A percentile compares a stretch with the other conserved stretches of the same genome.
These are phyloP conservation scores for Platycnemis pennipes DNA, from an alignment of 2,888 invertebrate genomes.

Conservation along the genomic window DNA sequence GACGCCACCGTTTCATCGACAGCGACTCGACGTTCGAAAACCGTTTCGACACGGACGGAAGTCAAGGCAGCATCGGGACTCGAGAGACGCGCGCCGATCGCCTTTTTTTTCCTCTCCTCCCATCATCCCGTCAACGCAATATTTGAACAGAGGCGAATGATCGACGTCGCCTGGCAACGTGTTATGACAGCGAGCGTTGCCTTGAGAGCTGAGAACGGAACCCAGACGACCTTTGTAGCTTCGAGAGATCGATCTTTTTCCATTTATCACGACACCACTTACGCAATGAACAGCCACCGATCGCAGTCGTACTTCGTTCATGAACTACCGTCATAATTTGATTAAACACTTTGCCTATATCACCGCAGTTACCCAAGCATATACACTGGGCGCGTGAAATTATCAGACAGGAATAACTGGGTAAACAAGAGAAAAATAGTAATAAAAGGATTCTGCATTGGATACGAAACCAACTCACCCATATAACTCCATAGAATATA, in stretches of 20 bases:
- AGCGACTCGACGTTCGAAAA: not conserved
- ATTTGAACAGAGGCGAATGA: not conserved
- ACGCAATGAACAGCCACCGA: not conserved
- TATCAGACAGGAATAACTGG: too few relatives aligned
- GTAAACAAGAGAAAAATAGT: too few relatives aligned
- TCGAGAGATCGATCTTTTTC: not conserved
- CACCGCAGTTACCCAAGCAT: too few relatives aligned
- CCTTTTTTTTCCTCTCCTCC: not conserved
- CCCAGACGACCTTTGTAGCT: not conserved
- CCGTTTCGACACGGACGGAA: not conserved
- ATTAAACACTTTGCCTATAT: not conserved
- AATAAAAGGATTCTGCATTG: too few relatives aligned
- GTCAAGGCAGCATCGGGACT: not conserved
- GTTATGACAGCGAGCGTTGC: not conserved
- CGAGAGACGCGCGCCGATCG: not conserved
- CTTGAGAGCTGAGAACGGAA: not conserved
- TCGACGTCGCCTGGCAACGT: not conserved
- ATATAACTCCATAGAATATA: too few relatives aligned
- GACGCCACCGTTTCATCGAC: not conserved
- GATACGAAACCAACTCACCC: too few relatives aligned
- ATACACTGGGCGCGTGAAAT: too few relatives aligned
- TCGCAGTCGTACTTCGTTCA: not conserved
- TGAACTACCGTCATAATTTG: not conserved
- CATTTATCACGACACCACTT: not conserved
- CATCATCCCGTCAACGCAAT: not conserved